Base-by-base conservation (phyloP, 2,113 vertebrate genomes). In the Archocentrus centrarchus region DNA sequence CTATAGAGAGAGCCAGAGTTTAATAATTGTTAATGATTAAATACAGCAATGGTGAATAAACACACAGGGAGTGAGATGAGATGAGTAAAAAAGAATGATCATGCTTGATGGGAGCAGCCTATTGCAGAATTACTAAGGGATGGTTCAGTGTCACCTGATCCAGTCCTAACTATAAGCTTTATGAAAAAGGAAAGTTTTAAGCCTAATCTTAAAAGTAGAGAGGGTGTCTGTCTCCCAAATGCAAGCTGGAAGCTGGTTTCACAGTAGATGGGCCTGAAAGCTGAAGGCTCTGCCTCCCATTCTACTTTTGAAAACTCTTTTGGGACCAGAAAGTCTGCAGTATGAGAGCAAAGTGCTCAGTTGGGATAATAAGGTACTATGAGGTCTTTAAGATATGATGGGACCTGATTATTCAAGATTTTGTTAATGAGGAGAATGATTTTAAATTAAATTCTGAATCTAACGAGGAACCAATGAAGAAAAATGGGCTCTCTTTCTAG, bases 361-460 rank as follows among this genome's bases (percentile, higher is more conserved):
- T 18, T 50, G 27, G 64, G 8, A 22, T 68, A 30, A 50, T 68
- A 18, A 47, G 41, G 14, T 68, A 30, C 64, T 68, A 30, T 50
- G 64, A 50, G 41, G 41, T 50, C 41, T 68, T 68, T 50, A 50
- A 50, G 22, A 68, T 68, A 41, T 47, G 64, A 47, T 47, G 5
- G 14, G 22, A 41, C 27, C 41, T 68, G 41, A 50, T 68, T 68
- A 68, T 18, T 68, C 64, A 68, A 47, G 22, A 68, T 68, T 68
- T 47, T 68, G 15, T 50, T 47, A 30, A 15, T 50, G 41, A 68
- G 64, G 47, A 50, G 9, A 68, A 50, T 24, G 64, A 68, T 68
- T 68, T 68, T 50, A 68, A 68, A 68, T 68, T 68, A 41, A 68
- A 68, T 50, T 68, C 64, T 18, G 41, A 50, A 50, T 68, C 50